phyloP scores from a whole-genome alignment of 1,140 invertebrate species.

The Lasioglossum baleicum region DNA sequence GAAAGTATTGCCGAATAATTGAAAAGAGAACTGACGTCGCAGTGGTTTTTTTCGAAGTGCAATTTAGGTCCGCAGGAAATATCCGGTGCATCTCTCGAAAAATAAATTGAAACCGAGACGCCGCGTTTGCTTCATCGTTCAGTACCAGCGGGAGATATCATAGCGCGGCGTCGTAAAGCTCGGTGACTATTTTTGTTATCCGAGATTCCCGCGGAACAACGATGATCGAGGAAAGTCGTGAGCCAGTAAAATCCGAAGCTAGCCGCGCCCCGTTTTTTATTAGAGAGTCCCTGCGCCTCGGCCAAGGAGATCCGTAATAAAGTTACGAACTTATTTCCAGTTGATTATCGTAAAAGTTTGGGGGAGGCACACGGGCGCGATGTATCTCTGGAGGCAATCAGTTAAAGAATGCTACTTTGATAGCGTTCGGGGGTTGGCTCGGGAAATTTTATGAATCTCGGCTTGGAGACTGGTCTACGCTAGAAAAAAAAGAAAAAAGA shows the following conservation, averaged over 20 bases:
- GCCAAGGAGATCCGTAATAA: slow-evolving; percentile 63
- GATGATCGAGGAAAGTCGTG: slow-evolving; percentile 30
- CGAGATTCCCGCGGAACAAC: background rate
- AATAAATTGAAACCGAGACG: background rate
- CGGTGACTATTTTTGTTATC: slow-evolving; percentile 16
- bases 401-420: slow-evolving; percentile 72
- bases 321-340: slow-evolving; percentile 72
- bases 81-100: too few species aligned
- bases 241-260: slow-evolving; percentile 48
- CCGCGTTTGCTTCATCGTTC: background rate
- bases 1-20: too few species aligned
- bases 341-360: slow-evolving; percentile 73
- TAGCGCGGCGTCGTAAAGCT: background rate
- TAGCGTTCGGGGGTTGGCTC: slow-evolving; percentile 60
- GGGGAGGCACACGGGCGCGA: slow-evolving; percentile 46
- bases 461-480: slow-evolving; percentile 17
- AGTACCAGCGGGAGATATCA: background rate
- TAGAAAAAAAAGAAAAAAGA: background rate
- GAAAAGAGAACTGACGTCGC: too few species aligned
- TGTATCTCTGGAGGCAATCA: slow-evolving; percentile 70
- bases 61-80: too few species aligned
- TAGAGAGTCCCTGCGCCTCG: slow-evolving; percentile 9
- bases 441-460: slow-evolving; percentile 67
- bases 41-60: too few species aligned
- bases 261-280: slow-evolving; percentile 54